These are phyloP conservation scores for Dryobotodes eremita DNA, from an alignment of 2,888 invertebrate genomes.

Conservation along the genomic window DNA sequence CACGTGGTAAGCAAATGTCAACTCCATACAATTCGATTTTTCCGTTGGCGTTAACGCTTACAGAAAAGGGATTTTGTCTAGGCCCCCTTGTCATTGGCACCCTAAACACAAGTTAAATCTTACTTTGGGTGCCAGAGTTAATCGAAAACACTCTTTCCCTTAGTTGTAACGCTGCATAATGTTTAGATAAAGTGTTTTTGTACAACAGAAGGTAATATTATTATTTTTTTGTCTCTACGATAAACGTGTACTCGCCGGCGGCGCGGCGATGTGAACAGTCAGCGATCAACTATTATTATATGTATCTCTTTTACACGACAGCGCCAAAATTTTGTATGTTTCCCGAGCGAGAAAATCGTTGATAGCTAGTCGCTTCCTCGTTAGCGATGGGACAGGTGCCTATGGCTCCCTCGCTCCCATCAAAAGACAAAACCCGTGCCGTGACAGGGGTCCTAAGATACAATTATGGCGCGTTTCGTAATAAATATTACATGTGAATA, in stretches of 20 bases:
- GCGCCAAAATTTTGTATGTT: not conserved
- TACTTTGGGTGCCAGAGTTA: too few relatives aligned
- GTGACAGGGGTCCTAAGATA: slow-evolving; percentile 26
- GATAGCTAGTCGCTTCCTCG: not conserved
- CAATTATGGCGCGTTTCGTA: slow-evolving; percentile 57
- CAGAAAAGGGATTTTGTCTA: too few relatives aligned
- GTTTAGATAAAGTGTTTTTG: too few relatives aligned
- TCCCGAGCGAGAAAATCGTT: not conserved
- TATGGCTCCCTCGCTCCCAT: slow-evolving; percentile 15
- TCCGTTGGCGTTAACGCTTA: too few relatives aligned
- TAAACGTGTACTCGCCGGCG: too few relatives aligned
- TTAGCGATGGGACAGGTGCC: not conserved
- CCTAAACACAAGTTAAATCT: too few relatives aligned
- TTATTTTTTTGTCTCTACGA: not conserved
- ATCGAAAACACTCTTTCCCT: too few relatives aligned
- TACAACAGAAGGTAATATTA: too few relatives aligned
- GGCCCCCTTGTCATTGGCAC: too few relatives aligned
- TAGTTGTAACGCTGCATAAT: too few relatives aligned
- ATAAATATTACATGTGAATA: slow-evolving; percentile 58
- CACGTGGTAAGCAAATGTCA: too few relatives aligned
- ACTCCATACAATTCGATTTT: too few relatives aligned
- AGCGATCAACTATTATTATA: not conserved
- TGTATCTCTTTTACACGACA: not conserved
- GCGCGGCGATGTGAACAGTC: not conserved
- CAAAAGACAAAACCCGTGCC: slow-evolving; percentile 26